phyloP scores from a whole-genome alignment of 2,888 invertebrate genomes.

The Clunio marinus region DNA sequence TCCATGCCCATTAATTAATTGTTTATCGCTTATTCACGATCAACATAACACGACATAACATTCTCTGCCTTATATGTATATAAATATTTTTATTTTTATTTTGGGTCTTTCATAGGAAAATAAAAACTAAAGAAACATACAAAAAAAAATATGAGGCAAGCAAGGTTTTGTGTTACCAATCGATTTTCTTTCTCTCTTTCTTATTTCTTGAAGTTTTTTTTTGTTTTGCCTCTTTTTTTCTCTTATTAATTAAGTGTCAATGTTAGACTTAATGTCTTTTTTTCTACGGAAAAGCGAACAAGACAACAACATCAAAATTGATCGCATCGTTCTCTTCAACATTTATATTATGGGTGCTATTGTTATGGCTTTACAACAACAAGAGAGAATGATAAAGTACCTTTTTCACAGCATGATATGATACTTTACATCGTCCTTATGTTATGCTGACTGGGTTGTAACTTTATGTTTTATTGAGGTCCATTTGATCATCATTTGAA shows the following conservation, averaged over 20 bases:
- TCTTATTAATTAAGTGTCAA: conserved; percentile 39
- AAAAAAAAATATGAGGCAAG: conserved; percentile 1
- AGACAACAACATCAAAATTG: conserved; percentile 5
- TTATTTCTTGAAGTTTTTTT: not conserved
- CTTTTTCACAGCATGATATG: conserved; percentile 36
- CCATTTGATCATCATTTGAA: conserved; percentile 35
- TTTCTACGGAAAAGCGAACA: conserved; percentile 10
- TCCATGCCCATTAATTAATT: conserved; percentile 38
- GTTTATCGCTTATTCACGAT: conserved; percentile 39
- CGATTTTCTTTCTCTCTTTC: conserved; percentile 23
- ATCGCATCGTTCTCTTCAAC: conserved; percentile 4
- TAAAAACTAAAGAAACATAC: no score
- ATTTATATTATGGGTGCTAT: conserved; percentile 23
- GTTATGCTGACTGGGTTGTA: not conserved
- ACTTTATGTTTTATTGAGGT: conserved; percentile 32
- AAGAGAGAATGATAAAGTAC: conserved; percentile 34
- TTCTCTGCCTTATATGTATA: conserved; percentile 19
- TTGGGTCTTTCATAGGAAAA: conserved; percentile 23
- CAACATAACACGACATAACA: conserved; percentile 36
- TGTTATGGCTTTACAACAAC: conserved; percentile 32
- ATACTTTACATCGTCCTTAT: conserved; percentile 39
- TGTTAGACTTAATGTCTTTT: conserved; percentile 39
- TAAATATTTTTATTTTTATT: not conserved
- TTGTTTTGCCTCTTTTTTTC: conserved; percentile 21
- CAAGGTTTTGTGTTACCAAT: conserved; percentile 36